phyloP scores from a whole-genome alignment of 2,888 invertebrate genomes.

The Zeuzera pyrina region DNA sequence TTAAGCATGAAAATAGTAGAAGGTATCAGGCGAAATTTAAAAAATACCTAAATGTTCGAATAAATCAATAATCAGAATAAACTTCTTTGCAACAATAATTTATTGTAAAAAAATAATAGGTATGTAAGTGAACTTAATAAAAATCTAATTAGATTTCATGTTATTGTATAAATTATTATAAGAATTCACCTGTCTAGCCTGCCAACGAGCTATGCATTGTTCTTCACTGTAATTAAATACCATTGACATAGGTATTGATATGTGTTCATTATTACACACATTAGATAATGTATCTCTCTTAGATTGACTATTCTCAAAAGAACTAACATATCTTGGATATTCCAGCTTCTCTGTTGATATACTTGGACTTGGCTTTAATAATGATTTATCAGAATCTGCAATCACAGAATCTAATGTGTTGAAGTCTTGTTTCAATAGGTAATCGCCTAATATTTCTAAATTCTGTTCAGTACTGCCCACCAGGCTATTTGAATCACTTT shows the following conservation, averaged over 20 bases:
- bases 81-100: too few relatives aligned
- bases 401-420: conserved; percentile 42
- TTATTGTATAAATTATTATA: too few relatives aligned
- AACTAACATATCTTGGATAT: conserved; percentile 46
- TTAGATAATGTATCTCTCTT: conserved; percentile 10
- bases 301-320: conserved; percentile 25
- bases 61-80: too few relatives aligned
- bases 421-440: conserved; percentile 49
- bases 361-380: conserved; percentile 32
- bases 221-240: conserved; percentile 43
- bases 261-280: conserved; percentile 16
- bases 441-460: conserved; percentile 49
- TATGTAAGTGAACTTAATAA: too few relatives aligned
- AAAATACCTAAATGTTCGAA: too few relatives aligned
- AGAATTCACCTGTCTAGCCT: conserved; percentile 75
- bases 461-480: conserved; percentile 44
- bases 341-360: conserved; percentile 29
- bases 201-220: conserved; percentile 72
- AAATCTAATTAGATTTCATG: too few relatives aligned
- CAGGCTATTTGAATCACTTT: conserved; percentile 23
- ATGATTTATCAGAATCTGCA: conserved; percentile 31
- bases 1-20: too few relatives aligned
- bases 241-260: conserved; percentile 28
- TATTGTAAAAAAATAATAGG: too few relatives aligned
- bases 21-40: too few relatives aligned